Evolutionary conservation across 2,797 vertebrate genomes (phyloP).

Genomic region (Sebastes dallii): DNA sequence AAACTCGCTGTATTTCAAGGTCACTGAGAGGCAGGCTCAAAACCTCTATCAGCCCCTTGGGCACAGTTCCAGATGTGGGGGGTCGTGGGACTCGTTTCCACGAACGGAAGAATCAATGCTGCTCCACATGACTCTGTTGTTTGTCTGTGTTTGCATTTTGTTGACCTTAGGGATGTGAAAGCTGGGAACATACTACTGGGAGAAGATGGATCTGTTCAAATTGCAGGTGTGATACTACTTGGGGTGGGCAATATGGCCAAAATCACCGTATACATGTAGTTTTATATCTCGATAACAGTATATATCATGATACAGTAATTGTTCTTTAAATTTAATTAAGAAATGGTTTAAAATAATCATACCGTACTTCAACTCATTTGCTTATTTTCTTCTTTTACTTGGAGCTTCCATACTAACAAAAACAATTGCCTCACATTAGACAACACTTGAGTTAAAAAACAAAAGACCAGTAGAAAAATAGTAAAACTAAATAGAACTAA

Average conservation of each 20-base stretch:
- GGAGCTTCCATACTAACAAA: too few species aligned
- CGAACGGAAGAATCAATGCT: slow-evolving; percentile 72
- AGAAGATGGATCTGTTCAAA: slow-evolving; percentile 98
- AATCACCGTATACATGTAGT: too few species aligned
- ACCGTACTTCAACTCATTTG: too few species aligned
- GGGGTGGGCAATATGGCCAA: too few species aligned
- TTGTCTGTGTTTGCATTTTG: slow-evolving; percentile 65
- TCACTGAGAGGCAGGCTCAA: slow-evolving; percentile 33
- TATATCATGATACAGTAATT: too few species aligned
- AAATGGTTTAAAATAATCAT: too few species aligned
- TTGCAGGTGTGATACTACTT: slow-evolving; percentile 87
- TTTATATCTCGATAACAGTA: too few species aligned
- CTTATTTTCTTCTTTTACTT: too few species aligned
- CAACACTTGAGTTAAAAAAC: too few species aligned
- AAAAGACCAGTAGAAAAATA: too few species aligned
- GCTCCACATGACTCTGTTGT: slow-evolving; percentile 53
- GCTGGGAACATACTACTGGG: slow-evolving; percentile 98
- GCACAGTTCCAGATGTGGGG: slow-evolving; percentile 58
- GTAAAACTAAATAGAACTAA: neutral
- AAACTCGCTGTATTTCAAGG: slow-evolving; percentile 62
- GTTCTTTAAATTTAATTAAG: too few species aligned
- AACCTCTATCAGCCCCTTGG: slow-evolving; percentile 40
- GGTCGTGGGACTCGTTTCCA: slow-evolving; percentile 44
- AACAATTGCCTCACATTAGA: too few species aligned
- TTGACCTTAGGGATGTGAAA: slow-evolving; percentile 86